Base-by-base conservation (phyloP, 35 echinoderm and acorn worm species). In the Strongylocentrotus purpuratus region DNA sequence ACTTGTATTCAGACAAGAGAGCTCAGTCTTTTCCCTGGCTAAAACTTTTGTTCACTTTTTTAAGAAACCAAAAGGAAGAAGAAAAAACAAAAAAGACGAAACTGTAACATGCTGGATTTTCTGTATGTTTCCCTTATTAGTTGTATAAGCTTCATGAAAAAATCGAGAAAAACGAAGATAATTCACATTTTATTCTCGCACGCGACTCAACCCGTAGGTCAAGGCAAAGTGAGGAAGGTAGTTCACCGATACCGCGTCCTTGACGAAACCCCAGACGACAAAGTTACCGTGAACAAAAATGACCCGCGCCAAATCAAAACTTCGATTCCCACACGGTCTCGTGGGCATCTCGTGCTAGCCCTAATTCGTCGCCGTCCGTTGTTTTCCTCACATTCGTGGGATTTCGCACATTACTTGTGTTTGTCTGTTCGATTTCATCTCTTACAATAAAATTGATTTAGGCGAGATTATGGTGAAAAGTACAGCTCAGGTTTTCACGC, bases 201-300 rank as follows among this genome's bases (percentile, higher is more conserved):
- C 87, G 33, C 87, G 87, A 89, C 87, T 18, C 31, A 89, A 89
- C 32, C 45, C 87, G 32, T 18, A 41, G 87, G 87, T 89, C 87
- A 89, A 89, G 87, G 87, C 87, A 89, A 89, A 89, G 87, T 46
- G 32, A 32, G 87, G 87, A 89, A 89, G 87, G 87, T 35, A 89
- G 17, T 45, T 5, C 33, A 41, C 33, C 22, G 65, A 89, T 89
- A 17, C 2, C 12, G 14, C 33, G 87, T 15, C 87, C 87, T 89
- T 89, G 87, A 46, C 14, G 33, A 46, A 25, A 45, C n/a, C 32
- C 87, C 87, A 89, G 45, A 89, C 87, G 87, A 89, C 33, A 11
- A 4, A 85, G 15, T 33, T 8, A 10, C 9, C 8, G n/a, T 45
- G 33, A 78, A 78, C 87, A 89, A 46, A 89, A 89, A 45, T 89